Conservation (phyloP, 2,113 vertebrate genomes). For the Hepsetus odoe region DNA sequence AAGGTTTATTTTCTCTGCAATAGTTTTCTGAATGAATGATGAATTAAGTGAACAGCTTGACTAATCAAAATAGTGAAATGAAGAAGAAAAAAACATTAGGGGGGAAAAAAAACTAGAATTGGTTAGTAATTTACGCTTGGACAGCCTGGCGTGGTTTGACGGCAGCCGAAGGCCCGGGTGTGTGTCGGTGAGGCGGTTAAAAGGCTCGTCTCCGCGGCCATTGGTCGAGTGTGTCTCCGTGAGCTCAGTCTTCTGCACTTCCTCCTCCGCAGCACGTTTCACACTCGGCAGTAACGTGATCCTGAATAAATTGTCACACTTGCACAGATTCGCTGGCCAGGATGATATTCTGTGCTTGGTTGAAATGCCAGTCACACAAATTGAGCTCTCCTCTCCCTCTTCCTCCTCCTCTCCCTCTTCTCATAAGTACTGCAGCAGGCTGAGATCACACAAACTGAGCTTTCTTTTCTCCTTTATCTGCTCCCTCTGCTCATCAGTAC, state of each 20-base stretch:
- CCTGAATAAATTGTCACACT: conserved; percentile 77
- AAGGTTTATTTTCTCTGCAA: no score
- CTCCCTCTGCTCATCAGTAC: background rate
- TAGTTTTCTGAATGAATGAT: no score
- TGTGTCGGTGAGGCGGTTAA: background rate
- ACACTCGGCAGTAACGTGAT: conserved; percentile 73
- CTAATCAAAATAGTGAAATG: no score
- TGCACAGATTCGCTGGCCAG: conserved; percentile 74
- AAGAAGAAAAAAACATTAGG: no score
- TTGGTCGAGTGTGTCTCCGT: conserved; percentile 5
- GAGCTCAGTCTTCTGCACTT: conserved; percentile 44
- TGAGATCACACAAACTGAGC: no score
- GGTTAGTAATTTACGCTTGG: no score
- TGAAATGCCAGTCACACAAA: conserved; percentile 75
- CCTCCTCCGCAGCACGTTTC: conserved; percentile 63
- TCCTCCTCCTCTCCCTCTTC: conserved; percentile 40
- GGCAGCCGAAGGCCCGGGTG: background rate
- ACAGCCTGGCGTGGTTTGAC: background rate
- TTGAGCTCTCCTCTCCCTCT: conserved; percentile 47
- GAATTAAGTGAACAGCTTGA: no score
- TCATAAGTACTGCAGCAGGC: background rate
- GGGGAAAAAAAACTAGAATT: no score
- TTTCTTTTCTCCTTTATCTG: background rate
- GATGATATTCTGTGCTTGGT: conserved; percentile 74
- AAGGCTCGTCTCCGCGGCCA: background rate